Percentiles rank a stretch among this genome's conserved stretches.
Evolutionary conservation across 2,113 vertebrate species (phyloP).

Genomic region (Halichoeres trimaculatus): DNA sequence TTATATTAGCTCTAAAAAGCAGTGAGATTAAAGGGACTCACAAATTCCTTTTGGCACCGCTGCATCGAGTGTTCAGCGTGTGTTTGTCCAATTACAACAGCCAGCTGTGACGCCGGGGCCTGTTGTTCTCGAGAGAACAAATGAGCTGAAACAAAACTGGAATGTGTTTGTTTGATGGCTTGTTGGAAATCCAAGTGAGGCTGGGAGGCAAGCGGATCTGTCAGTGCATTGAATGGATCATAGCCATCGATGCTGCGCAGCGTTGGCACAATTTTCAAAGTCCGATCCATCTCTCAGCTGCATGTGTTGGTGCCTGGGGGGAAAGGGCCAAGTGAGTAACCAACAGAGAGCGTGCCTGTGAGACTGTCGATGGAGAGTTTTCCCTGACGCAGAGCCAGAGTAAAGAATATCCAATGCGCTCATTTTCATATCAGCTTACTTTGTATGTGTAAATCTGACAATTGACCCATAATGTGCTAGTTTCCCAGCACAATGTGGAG

Average conservation of each 20-base stretch:
- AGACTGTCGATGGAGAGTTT: slow-evolving; percentile 26
- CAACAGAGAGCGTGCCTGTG: background rate
- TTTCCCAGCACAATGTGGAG: background rate
- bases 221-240: slow-evolving; percentile 47
- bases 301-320: slow-evolving; percentile 23
- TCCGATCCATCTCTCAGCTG: slow-evolving; percentile 37
- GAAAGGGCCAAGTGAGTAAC: background rate
- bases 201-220: slow-evolving; percentile 36
- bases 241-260: slow-evolving; percentile 36
- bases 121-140: slow-evolving; percentile 20
- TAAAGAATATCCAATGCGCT: slow-evolving; percentile 5
- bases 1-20: background rate
- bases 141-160: slow-evolving; percentile 39
- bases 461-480: background rate
- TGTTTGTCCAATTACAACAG: slow-evolving; percentile 30
- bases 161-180: slow-evolving; percentile 47
- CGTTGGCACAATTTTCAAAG: slow-evolving; percentile 54
- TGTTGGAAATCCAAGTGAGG: slow-evolving; percentile 26
- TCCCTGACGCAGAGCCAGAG: background rate
- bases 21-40: slow-evolving; percentile 14
- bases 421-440: slow-evolving; percentile 1
- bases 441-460: slow-evolving; percentile 29
- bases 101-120: background rate
- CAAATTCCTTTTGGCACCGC: background rate
- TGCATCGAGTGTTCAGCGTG: slow-evolving; percentile 6